These are phyloP conservation scores for Chlorops oryzae DNA, from an alignment of 1,140 invertebrate genomes.

Conservation along the genomic window DNA sequence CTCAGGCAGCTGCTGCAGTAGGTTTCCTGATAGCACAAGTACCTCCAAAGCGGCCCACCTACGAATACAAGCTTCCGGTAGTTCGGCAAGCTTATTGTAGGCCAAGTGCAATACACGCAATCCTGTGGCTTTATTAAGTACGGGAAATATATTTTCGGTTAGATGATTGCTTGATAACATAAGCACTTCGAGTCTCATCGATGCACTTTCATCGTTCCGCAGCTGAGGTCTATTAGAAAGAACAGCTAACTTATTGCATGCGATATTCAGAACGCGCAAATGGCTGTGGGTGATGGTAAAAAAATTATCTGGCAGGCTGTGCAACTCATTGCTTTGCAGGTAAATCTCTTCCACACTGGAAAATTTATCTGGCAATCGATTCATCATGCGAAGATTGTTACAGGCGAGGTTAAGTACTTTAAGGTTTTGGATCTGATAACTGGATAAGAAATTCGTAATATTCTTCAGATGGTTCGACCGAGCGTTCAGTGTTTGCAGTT, in stretches of 20 bases:
- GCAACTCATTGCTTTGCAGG: slow-evolving; percentile 70
- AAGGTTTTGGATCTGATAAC: slow-evolving; percentile 62
- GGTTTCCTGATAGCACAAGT: slow-evolving; percentile 75
- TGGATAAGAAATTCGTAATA: slow-evolving; percentile 66
- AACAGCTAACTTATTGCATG: slow-evolving; percentile 68
- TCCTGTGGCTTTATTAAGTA: slow-evolving; percentile 59
- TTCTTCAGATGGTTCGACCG: slow-evolving; percentile 66
- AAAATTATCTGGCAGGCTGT: slow-evolving; percentile 66
- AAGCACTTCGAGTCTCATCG: slow-evolving; percentile 68
- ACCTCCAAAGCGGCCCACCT: slow-evolving; percentile 75
- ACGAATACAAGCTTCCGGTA: slow-evolving; percentile 68
- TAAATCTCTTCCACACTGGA: slow-evolving; percentile 64
- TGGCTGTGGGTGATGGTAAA: slow-evolving; percentile 63
- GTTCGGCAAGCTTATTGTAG: slow-evolving; percentile 67
- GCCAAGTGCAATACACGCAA: slow-evolving; percentile 68
- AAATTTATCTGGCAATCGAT: slow-evolving; percentile 59
- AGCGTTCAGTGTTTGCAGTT: slow-evolving; percentile 65
- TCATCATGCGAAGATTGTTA: slow-evolving; percentile 66
- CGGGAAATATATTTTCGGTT: slow-evolving; percentile 63
- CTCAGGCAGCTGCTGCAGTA: slow-evolving; percentile 68
- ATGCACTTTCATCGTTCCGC: too few species aligned
- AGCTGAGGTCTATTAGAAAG: too few species aligned
- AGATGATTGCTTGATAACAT: slow-evolving; percentile 73
- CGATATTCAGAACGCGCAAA: slow-evolving; percentile 66
- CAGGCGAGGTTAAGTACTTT: slow-evolving; percentile 68